Evolutionary conservation across 2,888 invertebrate genomes (phyloP).

Genomic region (Danaus chrysippus): DNA sequence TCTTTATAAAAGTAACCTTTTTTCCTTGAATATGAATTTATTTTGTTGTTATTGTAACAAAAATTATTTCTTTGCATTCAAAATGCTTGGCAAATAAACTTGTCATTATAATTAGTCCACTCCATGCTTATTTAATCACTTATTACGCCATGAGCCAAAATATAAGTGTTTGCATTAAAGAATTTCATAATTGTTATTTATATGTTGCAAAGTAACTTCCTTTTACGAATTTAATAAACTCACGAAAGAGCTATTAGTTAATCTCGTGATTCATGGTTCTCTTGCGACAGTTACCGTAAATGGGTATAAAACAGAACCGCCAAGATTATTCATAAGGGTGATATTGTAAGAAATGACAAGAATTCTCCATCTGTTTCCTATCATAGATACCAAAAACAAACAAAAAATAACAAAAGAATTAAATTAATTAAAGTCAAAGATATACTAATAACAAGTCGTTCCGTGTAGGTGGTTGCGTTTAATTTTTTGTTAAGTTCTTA

Average conservation of each 20-base stretch:
- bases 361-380: constrained; percentile 10
- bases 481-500: constrained; percentile 36
- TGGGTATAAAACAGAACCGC: constrained; percentile 41
- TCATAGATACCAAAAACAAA: constrained; percentile 11
- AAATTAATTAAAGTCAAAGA: neutral
- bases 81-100: too few species aligned
- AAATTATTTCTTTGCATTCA: too few species aligned
- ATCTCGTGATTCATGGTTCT: constrained; percentile 31
- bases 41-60: too few species aligned
- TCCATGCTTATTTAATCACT: too few species aligned
- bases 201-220: constrained; percentile 3
- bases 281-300: constrained; percentile 42
- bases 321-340: constrained; percentile 25
- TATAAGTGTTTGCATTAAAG: too few species aligned
- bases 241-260: constrained; percentile 24
- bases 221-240: constrained; percentile 18
- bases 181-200: too few species aligned
- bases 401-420: neutral
- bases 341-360: constrained; percentile 14
- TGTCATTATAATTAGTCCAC: too few species aligned
- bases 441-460: constrained; percentile 12
- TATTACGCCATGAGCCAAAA: too few species aligned
- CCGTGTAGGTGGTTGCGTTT: constrained; percentile 30
- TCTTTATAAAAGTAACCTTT: too few species aligned
- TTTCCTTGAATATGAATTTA: too few species aligned